phyloP scores from a whole-genome alignment of 2,888 invertebrate species.

The Buathra laborator region DNA sequence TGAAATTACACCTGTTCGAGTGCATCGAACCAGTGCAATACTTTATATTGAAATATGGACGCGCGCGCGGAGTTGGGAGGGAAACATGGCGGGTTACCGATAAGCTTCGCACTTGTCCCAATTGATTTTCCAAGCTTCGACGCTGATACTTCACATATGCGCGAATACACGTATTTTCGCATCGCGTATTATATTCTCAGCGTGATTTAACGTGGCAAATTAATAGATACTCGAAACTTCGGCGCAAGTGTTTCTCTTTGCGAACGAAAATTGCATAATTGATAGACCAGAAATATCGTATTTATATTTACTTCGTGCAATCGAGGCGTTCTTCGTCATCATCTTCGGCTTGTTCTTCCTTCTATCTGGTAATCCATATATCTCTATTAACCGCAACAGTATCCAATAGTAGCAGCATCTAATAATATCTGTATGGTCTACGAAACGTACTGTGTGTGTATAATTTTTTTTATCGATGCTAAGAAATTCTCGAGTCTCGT shows the following conservation, averaged over 20 bases:
- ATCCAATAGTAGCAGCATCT: not conserved
- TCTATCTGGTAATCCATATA: conserved; percentile 54
- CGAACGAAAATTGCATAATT: conserved; percentile 44
- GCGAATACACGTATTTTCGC: not conserved
- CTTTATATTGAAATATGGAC: conserved; percentile 21
- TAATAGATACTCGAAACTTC: conserved; percentile 2
- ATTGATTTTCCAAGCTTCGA: conserved; percentile 27
- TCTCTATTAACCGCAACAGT: conserved; percentile 51
- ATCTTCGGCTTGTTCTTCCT: not conserved
- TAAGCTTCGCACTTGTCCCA: conserved; percentile 14
- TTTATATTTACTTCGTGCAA: conserved; percentile 30
- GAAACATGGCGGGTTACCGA: not conserved
- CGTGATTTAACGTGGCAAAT: not conserved
- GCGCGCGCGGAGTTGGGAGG: not conserved
- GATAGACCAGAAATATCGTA: conserved; percentile 49
- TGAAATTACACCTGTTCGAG: conserved; percentile 42
- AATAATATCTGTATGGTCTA: conserved; percentile 1
- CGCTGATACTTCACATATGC: not conserved
- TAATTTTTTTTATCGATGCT: conserved; percentile 47
- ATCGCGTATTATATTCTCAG: not conserved
- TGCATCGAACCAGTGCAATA: conserved; percentile 28
- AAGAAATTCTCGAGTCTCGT: conserved; percentile 63
- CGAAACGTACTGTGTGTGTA: conserved; percentile 18
- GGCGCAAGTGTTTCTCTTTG: not conserved
- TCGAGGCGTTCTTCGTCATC: not conserved